Evolutionary conservation across 2,113 vertebrate species (phyloP), one percentile per base, ranked within the genome.

Genomic region (Ptilorrhoa leucosticta): DNA sequence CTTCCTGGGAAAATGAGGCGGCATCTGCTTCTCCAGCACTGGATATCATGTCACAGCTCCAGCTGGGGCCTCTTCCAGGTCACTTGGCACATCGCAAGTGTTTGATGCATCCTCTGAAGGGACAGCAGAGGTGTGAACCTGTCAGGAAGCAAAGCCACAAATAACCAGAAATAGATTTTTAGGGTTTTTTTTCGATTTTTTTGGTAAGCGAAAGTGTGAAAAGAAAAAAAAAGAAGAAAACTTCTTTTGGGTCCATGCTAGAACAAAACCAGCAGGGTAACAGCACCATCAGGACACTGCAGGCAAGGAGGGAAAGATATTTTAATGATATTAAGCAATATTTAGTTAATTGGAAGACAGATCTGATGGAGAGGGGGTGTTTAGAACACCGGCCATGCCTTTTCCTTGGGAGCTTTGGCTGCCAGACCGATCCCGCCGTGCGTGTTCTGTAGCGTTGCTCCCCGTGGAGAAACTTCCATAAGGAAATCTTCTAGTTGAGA

Each of bases 401-500:
- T 91, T 93, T 61, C 53, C 48, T 56, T 1, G 57, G 61, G 94
- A 81, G 81, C 19, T 61, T 13, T 24, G 50, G 78, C 21, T 76
- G 90, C 89, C 87, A 95, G 94, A 84, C 82, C 50, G 16, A 33
- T 88, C 82, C 87, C 0, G 7, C 75, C 13, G 5, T 5, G 87
- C 22, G 0, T 6, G 51, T 85, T 94, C 77, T 11, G 42, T 15
- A 69, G 65, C n/a, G 1, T 30, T 35, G 40, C 78, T 83, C 31
- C 93, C 93, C 0, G 42, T 8, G 16, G 95, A 88, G 87, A 21
- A 95, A 77, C 81, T 87, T 94, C 94, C 94, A 95, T 89, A 94
- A 89, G 94, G 94, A 90, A 94, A 83, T 80, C 87, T 96, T 58
- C 50, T 26, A 91, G 89, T 42, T 92, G 93, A 96, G 96, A 95